phyloP scores from a whole-genome alignment of 2,797 vertebrate species.

The Glossophaga mutica region DNA sequence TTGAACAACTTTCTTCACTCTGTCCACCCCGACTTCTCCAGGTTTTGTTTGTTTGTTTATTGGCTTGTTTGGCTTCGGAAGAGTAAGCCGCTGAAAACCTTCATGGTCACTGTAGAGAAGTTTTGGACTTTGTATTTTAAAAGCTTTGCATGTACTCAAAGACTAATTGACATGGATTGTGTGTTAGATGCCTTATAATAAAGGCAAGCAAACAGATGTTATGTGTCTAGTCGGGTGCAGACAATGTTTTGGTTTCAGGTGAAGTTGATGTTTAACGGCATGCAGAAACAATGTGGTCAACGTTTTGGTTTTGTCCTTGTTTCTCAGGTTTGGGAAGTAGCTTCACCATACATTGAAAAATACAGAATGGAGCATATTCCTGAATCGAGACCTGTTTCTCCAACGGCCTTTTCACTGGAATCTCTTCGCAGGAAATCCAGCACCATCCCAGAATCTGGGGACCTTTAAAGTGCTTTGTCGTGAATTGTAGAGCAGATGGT shows the following conservation, averaged over 20 bases:
- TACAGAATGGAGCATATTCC: conserved; percentile 93
- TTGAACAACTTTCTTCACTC: not conserved
- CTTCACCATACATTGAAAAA: conserved; percentile 95
- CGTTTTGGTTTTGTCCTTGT: conserved; percentile 1
- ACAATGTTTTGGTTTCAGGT: not conserved
- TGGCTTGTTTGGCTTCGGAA: conserved; percentile 30
- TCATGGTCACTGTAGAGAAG: not conserved
- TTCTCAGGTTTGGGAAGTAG: conserved; percentile 93
- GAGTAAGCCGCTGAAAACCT: not conserved
- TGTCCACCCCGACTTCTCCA: not conserved
- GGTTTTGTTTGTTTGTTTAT: not conserved
- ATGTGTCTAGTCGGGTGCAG: not conserved
- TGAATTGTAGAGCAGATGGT: not conserved
- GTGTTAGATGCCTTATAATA: not conserved
- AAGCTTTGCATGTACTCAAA: not conserved
- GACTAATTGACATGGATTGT: not conserved
- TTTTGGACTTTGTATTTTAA: conserved; percentile 40
- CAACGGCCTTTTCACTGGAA: conserved; percentile 94
- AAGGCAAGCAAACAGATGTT: not conserved
- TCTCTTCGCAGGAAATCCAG: conserved; percentile 52
- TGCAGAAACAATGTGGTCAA: not conserved
- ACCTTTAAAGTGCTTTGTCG: conserved; percentile 56
- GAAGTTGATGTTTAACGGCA: not conserved
- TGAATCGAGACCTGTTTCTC: conserved; percentile 92
- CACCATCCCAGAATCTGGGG: conserved; percentile 53